Evolutionary conservation across 2,113 vertebrate genomes (phyloP).

Genomic region (Parus major): DNA sequence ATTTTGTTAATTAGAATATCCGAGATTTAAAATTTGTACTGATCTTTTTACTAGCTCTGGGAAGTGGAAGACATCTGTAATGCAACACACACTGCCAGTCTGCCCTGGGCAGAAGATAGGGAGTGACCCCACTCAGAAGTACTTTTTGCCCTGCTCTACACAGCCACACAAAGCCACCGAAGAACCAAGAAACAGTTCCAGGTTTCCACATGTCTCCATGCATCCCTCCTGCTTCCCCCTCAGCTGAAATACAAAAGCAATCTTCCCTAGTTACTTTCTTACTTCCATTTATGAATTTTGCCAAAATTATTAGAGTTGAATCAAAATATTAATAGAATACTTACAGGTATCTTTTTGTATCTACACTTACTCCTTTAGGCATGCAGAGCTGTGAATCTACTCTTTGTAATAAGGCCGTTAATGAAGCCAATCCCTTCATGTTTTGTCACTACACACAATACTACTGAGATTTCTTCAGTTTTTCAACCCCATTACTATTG

Average conservation of each 20-base stretch:
- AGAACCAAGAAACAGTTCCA: background rate
- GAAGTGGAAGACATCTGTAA: background rate
- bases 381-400: rapidly evolving
- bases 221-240: background rate
- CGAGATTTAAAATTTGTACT: background rate
- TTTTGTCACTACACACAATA: background rate
- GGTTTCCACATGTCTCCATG: background rate
- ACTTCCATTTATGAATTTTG: background rate
- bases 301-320: background rate
- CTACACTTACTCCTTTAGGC: background rate
- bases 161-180: background rate
- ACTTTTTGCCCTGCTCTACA: background rate
- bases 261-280: background rate
- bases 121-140: background rate
- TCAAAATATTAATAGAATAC: background rate
- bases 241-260: background rate
- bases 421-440: background rate
- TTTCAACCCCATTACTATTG: rapidly evolving
- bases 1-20: background rate
- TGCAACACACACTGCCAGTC: background rate
- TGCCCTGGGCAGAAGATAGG: background rate
- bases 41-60: background rate
- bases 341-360: background rate
- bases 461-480: background rate
- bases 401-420: background rate